These are phyloP conservation scores for Semotilus atromaculatus DNA, from an alignment of 2,797 vertebrate species.

Conservation along the genomic window DNA sequence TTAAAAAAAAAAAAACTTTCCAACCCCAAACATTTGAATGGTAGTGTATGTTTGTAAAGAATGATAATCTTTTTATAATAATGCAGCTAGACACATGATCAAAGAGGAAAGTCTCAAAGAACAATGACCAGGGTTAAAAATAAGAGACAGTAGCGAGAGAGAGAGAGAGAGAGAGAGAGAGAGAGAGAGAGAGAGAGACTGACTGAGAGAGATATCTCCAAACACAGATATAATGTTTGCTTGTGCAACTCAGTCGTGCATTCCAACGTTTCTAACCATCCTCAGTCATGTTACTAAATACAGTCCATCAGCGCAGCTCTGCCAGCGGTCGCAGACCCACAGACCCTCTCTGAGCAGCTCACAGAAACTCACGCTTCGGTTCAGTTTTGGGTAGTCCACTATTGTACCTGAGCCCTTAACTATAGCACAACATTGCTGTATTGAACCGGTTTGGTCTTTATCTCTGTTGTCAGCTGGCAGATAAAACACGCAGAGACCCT, in stretches of 20 bases:
- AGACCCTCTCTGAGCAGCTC: not conserved
- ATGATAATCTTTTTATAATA: not conserved
- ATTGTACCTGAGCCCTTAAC: not conserved
- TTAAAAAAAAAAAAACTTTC: too few relatives aligned
- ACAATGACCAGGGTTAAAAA: slow-evolving; percentile 42
- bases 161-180: not conserved
- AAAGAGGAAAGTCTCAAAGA: not conserved
- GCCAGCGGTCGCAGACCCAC: not conserved
- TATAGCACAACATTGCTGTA: not conserved
- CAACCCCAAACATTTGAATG: not conserved
- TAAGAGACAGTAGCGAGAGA: slow-evolving; percentile 16
- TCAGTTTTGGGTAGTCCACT: not conserved
- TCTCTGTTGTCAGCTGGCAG: not conserved
- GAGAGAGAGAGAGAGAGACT: not conserved
- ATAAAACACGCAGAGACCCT: not conserved
- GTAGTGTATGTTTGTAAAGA: not conserved
- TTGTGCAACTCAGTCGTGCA: slow-evolving; percentile 51
- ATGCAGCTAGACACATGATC: not conserved
- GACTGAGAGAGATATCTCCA: slow-evolving; percentile 29
- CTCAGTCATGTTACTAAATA: slow-evolving; percentile 43
- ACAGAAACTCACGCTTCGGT: not conserved
- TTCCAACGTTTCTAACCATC: slow-evolving; percentile 55
- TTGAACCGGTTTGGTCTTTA: not conserved
- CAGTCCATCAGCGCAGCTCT: slow-evolving; percentile 2
- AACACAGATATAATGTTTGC: slow-evolving; percentile 63